Evolutionary conservation across 2,797 vertebrate species (phyloP).

Genomic region (Balearica regulorum): DNA sequence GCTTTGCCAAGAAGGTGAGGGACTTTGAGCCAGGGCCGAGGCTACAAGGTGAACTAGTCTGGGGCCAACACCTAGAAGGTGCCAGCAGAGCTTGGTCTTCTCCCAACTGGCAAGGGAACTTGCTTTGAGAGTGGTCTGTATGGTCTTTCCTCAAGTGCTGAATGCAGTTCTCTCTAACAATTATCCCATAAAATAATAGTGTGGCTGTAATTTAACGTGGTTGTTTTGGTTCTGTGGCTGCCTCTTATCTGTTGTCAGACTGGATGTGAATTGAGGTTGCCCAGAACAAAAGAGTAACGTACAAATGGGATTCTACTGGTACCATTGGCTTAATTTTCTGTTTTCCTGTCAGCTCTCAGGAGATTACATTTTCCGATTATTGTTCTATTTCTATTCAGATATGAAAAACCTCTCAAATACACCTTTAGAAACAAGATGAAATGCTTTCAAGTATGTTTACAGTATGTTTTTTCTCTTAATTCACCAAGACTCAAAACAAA

Average conservation of each 20-base stretch:
- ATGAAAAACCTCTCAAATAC: background rate
- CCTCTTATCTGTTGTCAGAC: background rate
- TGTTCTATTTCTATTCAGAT: background rate
- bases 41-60: background rate
- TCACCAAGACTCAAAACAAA: background rate
- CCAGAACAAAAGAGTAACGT: background rate
- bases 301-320: background rate
- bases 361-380: background rate
- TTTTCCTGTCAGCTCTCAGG: background rate
- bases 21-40: background rate
- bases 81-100: background rate
- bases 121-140: background rate
- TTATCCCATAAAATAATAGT: background rate
- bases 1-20: background rate
- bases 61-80: background rate
- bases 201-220: background rate
- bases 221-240: background rate
- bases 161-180: background rate
- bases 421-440: background rate
- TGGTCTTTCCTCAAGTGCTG: background rate
- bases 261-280: background rate
- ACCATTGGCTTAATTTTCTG: background rate
- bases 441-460: background rate
- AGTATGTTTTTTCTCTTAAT: background rate
- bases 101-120: background rate